A percentile compares a stretch with the other conserved stretches of the same genome.
phyloP scores from a whole-genome alignment of 2,888 invertebrate genomes.

The Keiferia lycopersicella region DNA sequence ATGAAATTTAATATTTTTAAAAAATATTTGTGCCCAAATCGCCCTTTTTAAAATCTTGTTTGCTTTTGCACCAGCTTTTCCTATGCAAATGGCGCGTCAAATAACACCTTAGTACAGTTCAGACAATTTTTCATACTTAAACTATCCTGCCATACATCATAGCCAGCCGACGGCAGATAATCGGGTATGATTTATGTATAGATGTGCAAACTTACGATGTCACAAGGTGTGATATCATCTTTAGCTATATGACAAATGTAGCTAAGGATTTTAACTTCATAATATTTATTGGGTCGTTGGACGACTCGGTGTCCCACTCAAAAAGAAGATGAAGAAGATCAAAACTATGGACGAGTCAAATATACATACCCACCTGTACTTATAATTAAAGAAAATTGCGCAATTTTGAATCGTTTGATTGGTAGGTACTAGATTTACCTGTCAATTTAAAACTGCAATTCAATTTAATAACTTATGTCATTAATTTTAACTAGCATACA shows the following conservation, averaged over 20 bases:
- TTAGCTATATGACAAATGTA: conserved; percentile 13
- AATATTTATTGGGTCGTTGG: neutral
- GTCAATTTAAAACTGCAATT: too few species aligned
- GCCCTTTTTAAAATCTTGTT: neutral
- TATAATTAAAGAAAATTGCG: too few species aligned
- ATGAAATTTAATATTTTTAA: too few species aligned
- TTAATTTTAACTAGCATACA: too few species aligned
- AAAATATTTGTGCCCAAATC: too few species aligned
- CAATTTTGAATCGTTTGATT: too few species aligned
- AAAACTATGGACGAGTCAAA: too few species aligned
- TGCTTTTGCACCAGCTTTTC: neutral
- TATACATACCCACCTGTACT: too few species aligned
- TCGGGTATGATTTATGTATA: conserved; percentile 51
- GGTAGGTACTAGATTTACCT: too few species aligned
- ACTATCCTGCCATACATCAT: conserved; percentile 39
- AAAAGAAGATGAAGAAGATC: too few species aligned
- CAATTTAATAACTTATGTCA: too few species aligned
- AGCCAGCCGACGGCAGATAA: conserved; percentile 47
- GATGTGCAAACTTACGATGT: conserved; percentile 31
- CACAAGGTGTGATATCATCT: conserved; percentile 18
- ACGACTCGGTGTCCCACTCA: too few species aligned
- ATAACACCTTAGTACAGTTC: neutral
- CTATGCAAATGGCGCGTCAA: neutral
- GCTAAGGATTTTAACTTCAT: neutral
- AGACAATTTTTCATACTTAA: conserved; percentile 14